phyloP scores from a whole-genome alignment of 2,113 vertebrate species.

The Eulemur macaco region DNA sequence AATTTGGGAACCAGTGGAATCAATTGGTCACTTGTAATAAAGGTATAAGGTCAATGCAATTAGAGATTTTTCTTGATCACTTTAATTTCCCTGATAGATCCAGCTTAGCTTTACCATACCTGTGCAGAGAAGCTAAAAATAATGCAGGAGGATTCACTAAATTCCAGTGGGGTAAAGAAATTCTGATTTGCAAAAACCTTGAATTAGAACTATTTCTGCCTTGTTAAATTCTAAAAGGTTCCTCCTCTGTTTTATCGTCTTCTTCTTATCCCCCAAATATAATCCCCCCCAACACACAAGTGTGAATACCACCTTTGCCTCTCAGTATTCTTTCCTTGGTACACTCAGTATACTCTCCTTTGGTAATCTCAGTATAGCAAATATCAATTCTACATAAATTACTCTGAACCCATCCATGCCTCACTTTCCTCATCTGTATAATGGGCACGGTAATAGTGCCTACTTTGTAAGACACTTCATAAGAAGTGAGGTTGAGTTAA shows the following conservation, averaged over 20 bases:
- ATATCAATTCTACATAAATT: neutral
- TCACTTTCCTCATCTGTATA: neutral
- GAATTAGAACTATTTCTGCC: neutral
- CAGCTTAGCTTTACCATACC: neutral
- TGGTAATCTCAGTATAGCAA: neutral
- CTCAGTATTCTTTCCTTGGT: neutral
- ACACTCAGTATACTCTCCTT: neutral
- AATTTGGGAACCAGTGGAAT: neutral
- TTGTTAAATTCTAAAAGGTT: neutral
- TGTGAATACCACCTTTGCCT: neutral
- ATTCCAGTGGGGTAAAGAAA: neutral
- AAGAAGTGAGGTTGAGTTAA: neutral
- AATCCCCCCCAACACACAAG: neutral
- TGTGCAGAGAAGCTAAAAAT: neutral
- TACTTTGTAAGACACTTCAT: neutral
- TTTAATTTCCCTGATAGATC: neutral
- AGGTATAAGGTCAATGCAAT: neutral
- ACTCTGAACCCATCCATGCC: neutral
- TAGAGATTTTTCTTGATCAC: neutral
- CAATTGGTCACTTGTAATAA: neutral
- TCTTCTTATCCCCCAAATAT: neutral
- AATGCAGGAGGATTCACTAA: neutral
- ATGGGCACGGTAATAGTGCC: neutral
- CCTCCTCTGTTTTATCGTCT: neutral
- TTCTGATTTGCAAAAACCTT: neutral